Base-by-base conservation (phyloP, 2,888 invertebrate species). In the Cephonodes hylas region DNA sequence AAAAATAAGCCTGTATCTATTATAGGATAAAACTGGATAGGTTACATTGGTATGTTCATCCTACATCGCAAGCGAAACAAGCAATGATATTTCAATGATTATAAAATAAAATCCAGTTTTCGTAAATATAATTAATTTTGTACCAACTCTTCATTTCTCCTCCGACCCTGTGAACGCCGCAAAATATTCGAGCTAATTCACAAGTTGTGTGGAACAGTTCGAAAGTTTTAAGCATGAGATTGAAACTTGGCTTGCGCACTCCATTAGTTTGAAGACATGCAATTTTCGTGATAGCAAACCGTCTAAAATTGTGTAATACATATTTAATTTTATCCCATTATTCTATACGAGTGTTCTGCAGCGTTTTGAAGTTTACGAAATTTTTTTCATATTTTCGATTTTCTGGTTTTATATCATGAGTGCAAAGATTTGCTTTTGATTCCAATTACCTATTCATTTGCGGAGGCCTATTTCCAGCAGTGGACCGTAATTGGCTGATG, bases 141-240 rank as follows among this genome's bases (percentile, higher is more conserved):
- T n/a, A 38, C 13, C 10, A 8, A 34, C n/a, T 38, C 38, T n/a
- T 7, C 15, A n/a, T n/a, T 46, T 59, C 58, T 15, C 44, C n/a
- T 15, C 58, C 60, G 48, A 8, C 62, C 42, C 46, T 59, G 63
- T 8, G 18, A 1, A 8, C 8, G 3, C 53, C 53, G 58, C 67
- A 66, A 68, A 69, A 69, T 63, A 71, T 71, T 70, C 60, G 38
- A 22, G 25, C 61, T 65, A 71, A 74, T 71, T 71, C 64, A 46
- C 65, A 58, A 68, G 63, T 66, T 63, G 64, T 71, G 69, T 64
- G 46, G 66, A 66, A 66, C 68, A 67, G 59, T 62, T 65, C 56
- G 58, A 64, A 75, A 74, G 68, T 75, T 77, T 75, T 70, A 74
- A 76, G 71, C 69, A 65, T 60, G 67, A 58, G 66, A 66, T 69